Evolutionary conservation across 2,888 invertebrate genomes (phyloP), one percentile per base, ranked within the genome.

Genomic region (Amphipyra tragopoginis): DNA sequence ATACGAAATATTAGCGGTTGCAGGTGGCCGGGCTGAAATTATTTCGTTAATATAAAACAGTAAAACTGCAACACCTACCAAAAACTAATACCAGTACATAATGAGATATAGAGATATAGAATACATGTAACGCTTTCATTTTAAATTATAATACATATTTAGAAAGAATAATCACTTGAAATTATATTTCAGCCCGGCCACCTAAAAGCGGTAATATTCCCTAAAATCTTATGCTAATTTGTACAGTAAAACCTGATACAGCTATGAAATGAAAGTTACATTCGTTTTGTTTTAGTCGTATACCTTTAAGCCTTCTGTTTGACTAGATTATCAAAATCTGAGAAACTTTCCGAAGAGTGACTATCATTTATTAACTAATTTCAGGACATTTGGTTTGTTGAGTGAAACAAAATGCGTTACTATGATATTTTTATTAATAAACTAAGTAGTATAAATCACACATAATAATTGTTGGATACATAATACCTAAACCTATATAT

Each of bases 381-480:
- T 49, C 49, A 49, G 49, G 49, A 49, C 49, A 49, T 49, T 49
- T 49, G 49, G 49, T 49, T 49, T 40, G 52, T 51, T 51, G 51
- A 51, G 53, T 43, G 52, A 52, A 52, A 52, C 52, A 52, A 53
- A 53, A 53, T 53, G 43, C 44, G 53, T 52, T 43, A 52, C 42
- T 52, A 43, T 52, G 42, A 52, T 52, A 52, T 52, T 52, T 52
- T 52, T 52, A 53, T 53, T 53, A 53, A 53, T 53, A 45, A 56
- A 56, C 55, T 56, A 56, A 56, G 55, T 56, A 56, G 55, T 56
- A 56, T 54, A 59, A 52, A 59, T 59, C 59, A 59, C 59, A 59
- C 52, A 59, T 59, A 59, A 59, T 59, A 56, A 59, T 59, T 59
- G 52, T 52, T 45, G 58, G 58, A 58, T 58, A 58, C 58, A 58